Percentiles rank a stretch among this genome's conserved stretches.
phyloP scores from a whole-genome alignment of 2,888 invertebrate species.

The Lycophotia porphyrea region DNA sequence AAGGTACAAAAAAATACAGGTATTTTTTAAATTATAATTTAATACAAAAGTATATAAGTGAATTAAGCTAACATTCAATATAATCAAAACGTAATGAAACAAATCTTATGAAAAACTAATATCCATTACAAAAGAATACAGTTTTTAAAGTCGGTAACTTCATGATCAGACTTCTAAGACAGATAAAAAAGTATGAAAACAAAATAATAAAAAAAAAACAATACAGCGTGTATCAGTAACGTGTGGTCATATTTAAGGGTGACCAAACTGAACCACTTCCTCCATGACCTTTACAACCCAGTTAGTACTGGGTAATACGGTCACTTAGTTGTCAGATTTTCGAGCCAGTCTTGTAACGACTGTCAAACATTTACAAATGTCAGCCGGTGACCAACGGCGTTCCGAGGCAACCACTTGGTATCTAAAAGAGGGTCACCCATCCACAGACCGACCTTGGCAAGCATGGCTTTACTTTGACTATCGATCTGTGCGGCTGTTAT shows the following conservation, averaged over 20 bases:
- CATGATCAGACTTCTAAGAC: not conserved
- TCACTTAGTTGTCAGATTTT: not conserved
- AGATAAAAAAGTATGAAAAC: not conserved
- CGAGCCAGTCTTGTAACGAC: not conserved
- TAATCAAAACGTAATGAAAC: not conserved
- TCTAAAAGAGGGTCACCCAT: not conserved
- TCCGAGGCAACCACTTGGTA: too few relatives aligned
- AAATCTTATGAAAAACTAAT: not conserved
- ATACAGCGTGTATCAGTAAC: not conserved
- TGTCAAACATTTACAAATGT: not conserved
- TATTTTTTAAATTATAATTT: not conserved
- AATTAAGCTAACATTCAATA: not conserved
- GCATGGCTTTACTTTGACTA: not conserved
- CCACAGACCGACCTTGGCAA: not conserved
- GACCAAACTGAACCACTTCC: not conserved
- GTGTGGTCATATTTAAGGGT: not conserved
- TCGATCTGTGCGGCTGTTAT: not conserved
- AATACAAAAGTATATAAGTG: not conserved
- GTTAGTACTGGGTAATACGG: not conserved
- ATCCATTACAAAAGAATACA: not conserved
- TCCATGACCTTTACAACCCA: not conserved
- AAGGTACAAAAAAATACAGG: not conserved
- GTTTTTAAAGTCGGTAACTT: not conserved
- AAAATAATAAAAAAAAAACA: not conserved
- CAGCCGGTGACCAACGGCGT: not conserved